Conservation (phyloP, 2,888 invertebrate species). For the Chaitophorus viminalis region DNA sequence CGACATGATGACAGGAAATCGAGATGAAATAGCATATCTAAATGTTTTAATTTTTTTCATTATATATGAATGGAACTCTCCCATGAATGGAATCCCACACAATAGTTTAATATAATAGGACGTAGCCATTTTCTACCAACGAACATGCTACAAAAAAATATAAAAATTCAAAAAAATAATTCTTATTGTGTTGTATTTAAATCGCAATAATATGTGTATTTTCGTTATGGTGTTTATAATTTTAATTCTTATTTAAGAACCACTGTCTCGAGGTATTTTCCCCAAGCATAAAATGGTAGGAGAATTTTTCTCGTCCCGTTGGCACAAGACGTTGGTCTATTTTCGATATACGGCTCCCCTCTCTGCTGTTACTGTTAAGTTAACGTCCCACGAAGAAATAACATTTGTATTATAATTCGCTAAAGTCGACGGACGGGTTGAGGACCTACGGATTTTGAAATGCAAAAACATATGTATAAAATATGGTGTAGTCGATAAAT, state of each 20-base stretch:
- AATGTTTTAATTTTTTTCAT: background rate
- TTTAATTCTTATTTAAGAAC: slow-evolving; percentile 30
- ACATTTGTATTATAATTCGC: slow-evolving; percentile 43
- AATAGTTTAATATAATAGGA: too few relatives aligned
- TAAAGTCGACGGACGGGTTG: slow-evolving; percentile 15
- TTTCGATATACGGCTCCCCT: slow-evolving; percentile 40
- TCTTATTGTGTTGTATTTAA: background rate
- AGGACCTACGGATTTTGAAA: slow-evolving; percentile 37
- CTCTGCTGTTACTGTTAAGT: background rate
- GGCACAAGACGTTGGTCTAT: slow-evolving; percentile 46
- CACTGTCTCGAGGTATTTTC: slow-evolving; percentile 44
- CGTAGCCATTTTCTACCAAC: slow-evolving; percentile 1
- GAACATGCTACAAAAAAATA: background rate
- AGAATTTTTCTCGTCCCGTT: slow-evolving; percentile 43
- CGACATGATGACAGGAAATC: slow-evolving; percentile 10
- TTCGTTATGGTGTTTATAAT: background rate
- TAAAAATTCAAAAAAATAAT: background rate
- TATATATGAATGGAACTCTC: slow-evolving; percentile 35
- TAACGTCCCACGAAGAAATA: slow-evolving; percentile 29
- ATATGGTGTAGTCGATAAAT: background rate
- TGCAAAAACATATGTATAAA: slow-evolving; percentile 35
- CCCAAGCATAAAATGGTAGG: slow-evolving; percentile 34
- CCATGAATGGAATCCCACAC: slow-evolving; percentile 23
- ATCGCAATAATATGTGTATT: background rate
- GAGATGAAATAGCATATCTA: background rate